Evolutionary conservation across 2,888 invertebrate genomes (phyloP).

Genomic region (Pteria penguin): DNA sequence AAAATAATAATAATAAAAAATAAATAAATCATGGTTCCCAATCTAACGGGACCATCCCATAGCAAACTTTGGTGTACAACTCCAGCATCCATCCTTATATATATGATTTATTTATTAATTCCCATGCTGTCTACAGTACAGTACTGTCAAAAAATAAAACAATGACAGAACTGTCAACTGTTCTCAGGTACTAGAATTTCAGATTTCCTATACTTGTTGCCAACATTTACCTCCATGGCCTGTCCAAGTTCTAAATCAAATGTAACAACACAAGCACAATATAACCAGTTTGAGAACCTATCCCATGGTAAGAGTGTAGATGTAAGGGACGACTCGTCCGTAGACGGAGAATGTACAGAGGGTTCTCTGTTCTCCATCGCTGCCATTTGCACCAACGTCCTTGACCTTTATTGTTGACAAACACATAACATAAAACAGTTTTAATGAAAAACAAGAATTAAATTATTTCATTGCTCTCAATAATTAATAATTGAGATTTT

Average conservation of each 20-base stretch:
- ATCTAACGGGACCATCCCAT: too few relatives aligned
- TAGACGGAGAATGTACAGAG: constrained; percentile 3
- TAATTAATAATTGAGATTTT: too few relatives aligned
- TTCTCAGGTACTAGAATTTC: too few relatives aligned
- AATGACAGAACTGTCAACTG: too few relatives aligned
- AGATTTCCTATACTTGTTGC: too few relatives aligned
- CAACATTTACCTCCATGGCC: constrained; percentile 89
- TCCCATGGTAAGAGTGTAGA: constrained; percentile 80
- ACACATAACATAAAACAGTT: neutral
- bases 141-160: too few relatives aligned
- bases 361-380: constrained; percentile 37
- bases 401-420: constrained; percentile 42
- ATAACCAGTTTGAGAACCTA: constrained; percentile 92
- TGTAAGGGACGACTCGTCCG: constrained; percentile 53
- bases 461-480: neutral
- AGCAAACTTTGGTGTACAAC: too few relatives aligned
- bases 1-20: too few relatives aligned
- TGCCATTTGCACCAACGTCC: constrained; percentile 47
- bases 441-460: neutral
- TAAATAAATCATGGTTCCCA: too few relatives aligned
- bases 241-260: constrained; percentile 99
- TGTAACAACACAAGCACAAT: constrained; percentile 98
- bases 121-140: too few relatives aligned
- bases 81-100: too few relatives aligned
- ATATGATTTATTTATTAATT: too few relatives aligned